Evolutionary conservation across 2,113 vertebrate species (phyloP).

Genomic region (Campylomormyrus tamandua): DNA sequence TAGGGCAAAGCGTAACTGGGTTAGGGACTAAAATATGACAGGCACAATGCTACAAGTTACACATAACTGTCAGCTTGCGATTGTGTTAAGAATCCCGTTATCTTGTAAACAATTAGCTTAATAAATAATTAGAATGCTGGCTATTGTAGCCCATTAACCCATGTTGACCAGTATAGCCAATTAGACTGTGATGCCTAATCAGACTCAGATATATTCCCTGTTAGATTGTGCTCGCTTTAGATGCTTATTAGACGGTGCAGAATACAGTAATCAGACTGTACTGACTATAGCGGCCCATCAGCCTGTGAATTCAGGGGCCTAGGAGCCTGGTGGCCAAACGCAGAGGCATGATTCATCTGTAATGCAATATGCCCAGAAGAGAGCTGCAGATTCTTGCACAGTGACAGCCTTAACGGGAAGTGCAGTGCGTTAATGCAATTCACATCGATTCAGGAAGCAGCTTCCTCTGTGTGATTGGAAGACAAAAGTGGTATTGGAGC

Average conservation of each 20-base stretch:
- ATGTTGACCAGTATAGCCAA: not conserved
- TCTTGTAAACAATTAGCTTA: not conserved
- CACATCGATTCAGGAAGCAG: constrained; percentile 20
- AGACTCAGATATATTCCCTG: not conserved
- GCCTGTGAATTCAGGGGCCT: not conserved
- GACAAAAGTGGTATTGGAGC: not conserved
- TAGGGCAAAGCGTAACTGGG: not conserved
- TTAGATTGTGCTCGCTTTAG: not conserved
- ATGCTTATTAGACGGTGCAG: not conserved
- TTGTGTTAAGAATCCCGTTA: not conserved
- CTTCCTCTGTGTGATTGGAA: not conserved
- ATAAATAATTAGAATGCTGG: not conserved
- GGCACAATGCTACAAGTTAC: not conserved
- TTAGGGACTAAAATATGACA: not conserved
- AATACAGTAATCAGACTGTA: constrained; percentile 12
- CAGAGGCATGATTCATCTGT: constrained; percentile 14
- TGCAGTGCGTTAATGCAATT: constrained; percentile 18
- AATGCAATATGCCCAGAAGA: constrained; percentile 23
- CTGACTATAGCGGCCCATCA: not conserved
- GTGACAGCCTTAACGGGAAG: constrained; percentile 14
- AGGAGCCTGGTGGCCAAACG: not conserved
- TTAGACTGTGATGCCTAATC: not conserved
- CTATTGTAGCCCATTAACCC: not conserved
- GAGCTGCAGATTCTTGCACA: not conserved
- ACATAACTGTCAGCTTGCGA: not conserved